Percentiles rank a stretch among this genome's conserved stretches.
Evolutionary conservation across 2,113 vertebrate species (phyloP).

Genomic region (Eulemur macaco): DNA sequence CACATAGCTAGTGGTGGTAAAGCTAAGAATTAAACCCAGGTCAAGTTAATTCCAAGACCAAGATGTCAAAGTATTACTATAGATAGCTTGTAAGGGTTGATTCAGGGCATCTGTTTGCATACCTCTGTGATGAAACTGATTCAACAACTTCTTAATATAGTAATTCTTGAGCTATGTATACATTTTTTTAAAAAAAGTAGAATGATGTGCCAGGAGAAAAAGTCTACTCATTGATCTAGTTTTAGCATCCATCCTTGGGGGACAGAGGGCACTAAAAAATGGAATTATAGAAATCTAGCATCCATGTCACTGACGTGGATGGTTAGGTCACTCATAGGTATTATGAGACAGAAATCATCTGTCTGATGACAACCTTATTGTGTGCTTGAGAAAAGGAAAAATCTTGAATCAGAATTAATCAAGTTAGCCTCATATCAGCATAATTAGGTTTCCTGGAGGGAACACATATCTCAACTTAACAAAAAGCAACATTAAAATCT

Average conservation of each 20-base stretch:
- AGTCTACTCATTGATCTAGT: conserved; percentile 15
- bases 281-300: not conserved
- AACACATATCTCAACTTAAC: not conserved
- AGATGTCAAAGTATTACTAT: conserved; percentile 38
- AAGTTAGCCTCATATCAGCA: not conserved
- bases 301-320: not conserved
- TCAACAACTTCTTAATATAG: conserved; percentile 56
- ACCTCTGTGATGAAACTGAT: conserved; percentile 46
- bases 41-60: conserved; percentile 42
- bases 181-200: not conserved
- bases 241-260: not conserved
- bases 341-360: not conserved
- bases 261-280: not conserved
- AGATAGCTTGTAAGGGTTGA: conserved; percentile 30
- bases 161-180: conserved; percentile 37
- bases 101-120: conserved; percentile 49
- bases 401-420: conserved; percentile 38
- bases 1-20: not conserved
- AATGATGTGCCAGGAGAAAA: not conserved
- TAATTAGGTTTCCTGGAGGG: not conserved
- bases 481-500: conserved; percentile 11
- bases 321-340: not conserved
- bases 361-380: not conserved
- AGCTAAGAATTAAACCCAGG: conserved; percentile 46
- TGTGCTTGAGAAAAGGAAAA: not conserved